Evolutionary conservation across 2,888 invertebrate genomes (phyloP), one percentile per base, ranked within the genome.

Genomic region (Trachelus troglodyta): DNA sequence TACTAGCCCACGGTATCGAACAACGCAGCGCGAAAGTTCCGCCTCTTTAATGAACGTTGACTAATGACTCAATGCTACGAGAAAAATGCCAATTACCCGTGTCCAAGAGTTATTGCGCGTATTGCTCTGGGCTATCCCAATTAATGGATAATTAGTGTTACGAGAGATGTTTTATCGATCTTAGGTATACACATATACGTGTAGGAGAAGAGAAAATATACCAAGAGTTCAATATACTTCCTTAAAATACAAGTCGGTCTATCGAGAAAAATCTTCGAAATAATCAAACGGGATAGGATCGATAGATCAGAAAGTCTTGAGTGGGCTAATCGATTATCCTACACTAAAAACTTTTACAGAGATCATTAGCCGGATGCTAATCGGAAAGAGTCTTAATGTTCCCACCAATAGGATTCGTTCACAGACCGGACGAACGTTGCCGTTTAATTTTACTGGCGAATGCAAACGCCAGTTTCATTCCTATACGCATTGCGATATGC

Each of bases 361-460:
- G 23, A 56, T 56, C 56, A 56, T 56, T 56, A 56, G 56, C 56
- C 56, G 56, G 56, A 56, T 23, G 56, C 56, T 56, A 56, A 56
- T 56, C 56, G 56, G 23, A 56, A 15, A 40, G 23, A 23, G 56
- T 56, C 23, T 56, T 56, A 56, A 56, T 56, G 56, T 23, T 23
- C 56, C 56, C 2, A 56, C 56, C 23, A 56, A 56, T 23, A 56
- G 56, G 15, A 23, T 23, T 56, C 56, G 6, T 56, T 56, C 23
- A 56, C 9, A 56, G 23, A 56, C 23, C 23, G 23, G 56, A 56
- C 56, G 56, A 56, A 56, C 56, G 23, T 56, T 56, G 56, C 56
- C 71, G 71, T 71, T 71, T 71, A 71, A 71, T 31, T 71, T 71
- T 11, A 71, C 34, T 71, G 56, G 34, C 31, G 3, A 71, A 71